Evolutionary conservation across 92 coral and sea anemone genomes (phyloP).

Genomic region (Palythoa caribaeorum): DNA sequence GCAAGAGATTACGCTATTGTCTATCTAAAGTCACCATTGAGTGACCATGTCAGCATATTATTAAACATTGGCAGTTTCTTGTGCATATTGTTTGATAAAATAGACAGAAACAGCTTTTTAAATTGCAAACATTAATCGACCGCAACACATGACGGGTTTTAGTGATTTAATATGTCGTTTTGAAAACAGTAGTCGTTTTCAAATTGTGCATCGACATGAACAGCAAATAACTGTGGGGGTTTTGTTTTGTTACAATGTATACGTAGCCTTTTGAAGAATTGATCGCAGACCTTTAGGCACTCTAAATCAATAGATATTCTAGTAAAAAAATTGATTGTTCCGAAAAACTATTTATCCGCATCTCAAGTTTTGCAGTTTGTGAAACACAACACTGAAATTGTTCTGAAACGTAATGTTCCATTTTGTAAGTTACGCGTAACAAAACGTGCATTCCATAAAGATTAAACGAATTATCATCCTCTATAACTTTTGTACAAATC

Average conservation of each 20-base stretch:
- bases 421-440: background rate
- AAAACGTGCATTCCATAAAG: background rate
- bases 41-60: background rate
- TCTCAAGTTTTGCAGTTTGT: background rate
- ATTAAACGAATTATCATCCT: background rate
- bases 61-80: conserved; percentile 14
- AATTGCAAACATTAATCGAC: background rate
- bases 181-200: conserved; percentile 1
- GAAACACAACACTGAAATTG: background rate
- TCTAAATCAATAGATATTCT: background rate
- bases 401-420: background rate
- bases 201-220: background rate
- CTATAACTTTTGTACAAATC: background rate
- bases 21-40: background rate
- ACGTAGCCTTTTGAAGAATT: background rate
- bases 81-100: conserved; percentile 17
- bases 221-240: background rate
- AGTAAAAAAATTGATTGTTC: background rate
- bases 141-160: background rate
- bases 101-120: conserved; percentile 21
- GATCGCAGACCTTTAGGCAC: background rate
- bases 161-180: conserved; percentile 25
- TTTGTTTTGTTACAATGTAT: background rate
- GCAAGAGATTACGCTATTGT: background rate
- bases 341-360: background rate